A percentile compares a stretch with the other conserved stretches of the same genome.
Evolutionary conservation across 1,140 invertebrate genomes (phyloP).

Genomic region (Pseudobourletiella spinata): DNA sequence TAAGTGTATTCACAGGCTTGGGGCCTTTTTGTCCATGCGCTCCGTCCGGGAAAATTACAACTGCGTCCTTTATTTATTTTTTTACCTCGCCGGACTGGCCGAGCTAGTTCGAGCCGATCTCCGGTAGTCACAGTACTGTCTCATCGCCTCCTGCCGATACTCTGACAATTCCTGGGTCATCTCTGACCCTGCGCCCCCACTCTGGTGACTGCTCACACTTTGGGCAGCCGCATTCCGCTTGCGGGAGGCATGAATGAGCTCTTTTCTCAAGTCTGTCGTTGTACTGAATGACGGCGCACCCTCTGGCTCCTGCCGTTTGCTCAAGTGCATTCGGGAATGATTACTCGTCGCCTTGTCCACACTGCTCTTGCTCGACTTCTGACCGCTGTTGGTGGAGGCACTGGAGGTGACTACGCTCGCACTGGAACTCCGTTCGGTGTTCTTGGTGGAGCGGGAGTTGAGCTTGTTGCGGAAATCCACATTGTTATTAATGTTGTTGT

Average conservation of each 20-base stretch:
- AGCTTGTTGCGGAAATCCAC: not conserved
- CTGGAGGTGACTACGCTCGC: not conserved
- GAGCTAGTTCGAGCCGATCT: slow-evolving; percentile 22
- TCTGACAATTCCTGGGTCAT: slow-evolving; percentile 43
- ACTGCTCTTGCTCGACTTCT: not conserved
- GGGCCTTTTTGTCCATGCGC: too few species aligned
- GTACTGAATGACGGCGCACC: slow-evolving; percentile 34
- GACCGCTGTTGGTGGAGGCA: not conserved
- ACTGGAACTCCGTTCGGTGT: not conserved
- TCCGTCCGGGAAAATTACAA: too few species aligned
- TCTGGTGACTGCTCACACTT: not conserved
- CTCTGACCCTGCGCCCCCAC: slow-evolving; percentile 1
- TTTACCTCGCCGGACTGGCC: slow-evolving; percentile 26
- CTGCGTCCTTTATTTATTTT: too few species aligned
- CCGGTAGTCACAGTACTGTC: slow-evolving; percentile 48
- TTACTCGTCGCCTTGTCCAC: not conserved
- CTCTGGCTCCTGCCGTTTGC: slow-evolving; percentile 37
- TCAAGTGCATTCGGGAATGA: not conserved
- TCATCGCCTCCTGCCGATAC: slow-evolving; percentile 41
- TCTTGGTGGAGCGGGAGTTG: slow-evolving; percentile 36
- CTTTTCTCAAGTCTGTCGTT: slow-evolving; percentile 29
- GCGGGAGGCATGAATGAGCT: slow-evolving; percentile 32
- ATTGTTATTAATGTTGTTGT: not conserved
- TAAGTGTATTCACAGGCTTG: too few species aligned
- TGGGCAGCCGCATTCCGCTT: slow-evolving; percentile 29